Base-by-base conservation (phyloP, 1,140 invertebrate species). In the Adelges cooleyi region DNA sequence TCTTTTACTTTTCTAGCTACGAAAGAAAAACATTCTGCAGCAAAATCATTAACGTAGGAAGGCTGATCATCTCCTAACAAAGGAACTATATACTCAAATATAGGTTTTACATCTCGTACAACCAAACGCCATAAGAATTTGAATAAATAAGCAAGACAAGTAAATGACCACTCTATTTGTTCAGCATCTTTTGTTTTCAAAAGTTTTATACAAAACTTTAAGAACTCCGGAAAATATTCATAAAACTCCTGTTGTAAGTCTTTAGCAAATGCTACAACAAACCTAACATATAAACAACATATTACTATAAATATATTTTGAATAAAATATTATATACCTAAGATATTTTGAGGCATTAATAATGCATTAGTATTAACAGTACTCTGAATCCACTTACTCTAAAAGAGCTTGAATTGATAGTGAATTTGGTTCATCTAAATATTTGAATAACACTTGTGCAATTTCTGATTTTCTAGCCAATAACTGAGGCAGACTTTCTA, bases 1-100 rank as follows among this genome's bases (percentile, higher is more conserved):
- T 94, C 86, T 69, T 81, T 84, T 38, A 92, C 84, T 81, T 95
- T 94, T 67, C 92, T 77, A 8, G 90, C 86, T 1, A 95, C 84
- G 78, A 92, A 95, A 13, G 91, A 85, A 79, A 96, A 95, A 77
- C 89, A 90, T 76, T 95, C 90, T 1, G 90, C 88, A n/a, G 91
- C 90, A 81, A 95, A 95, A 73, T 86, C 86, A 68, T 86, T 85
- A n/a, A 95, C 84, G 72, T 93, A 91, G 54, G 82, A 79, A 59
- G 87, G 87, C 65, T 82, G 78, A 4, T 77, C 76, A 49, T 85
- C 82, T 67, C 82, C 83, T 6, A 95, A 72, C 1, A 95, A 73
- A 1, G 89, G 87, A 20, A 89, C 74, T 40, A 92, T 82, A 40
- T 83, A 77, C 50, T 84, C 82, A 67, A 92, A 84, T 0, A 92